Base-by-base conservation (phyloP, 2,113 vertebrate genomes). In the Labeo catla region DNA sequence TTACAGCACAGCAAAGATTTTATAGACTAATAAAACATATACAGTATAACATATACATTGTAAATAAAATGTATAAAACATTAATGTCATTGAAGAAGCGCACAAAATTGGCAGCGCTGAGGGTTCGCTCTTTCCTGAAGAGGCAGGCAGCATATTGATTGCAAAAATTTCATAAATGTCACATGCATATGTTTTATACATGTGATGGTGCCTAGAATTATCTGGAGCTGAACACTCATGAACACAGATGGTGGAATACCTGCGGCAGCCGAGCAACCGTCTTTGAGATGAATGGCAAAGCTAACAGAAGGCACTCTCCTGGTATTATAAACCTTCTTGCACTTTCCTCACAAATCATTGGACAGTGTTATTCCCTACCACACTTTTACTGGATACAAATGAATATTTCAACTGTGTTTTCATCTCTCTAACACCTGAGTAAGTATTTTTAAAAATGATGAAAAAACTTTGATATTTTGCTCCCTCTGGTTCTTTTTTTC, bases 331-430 rank as follows among this genome's bases (percentile, higher is more conserved):
- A 70, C 36, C 34, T 65, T 87, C 81, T 77, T 76, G 59, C 52
- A 61, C 8, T 85, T 72, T 76, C 52, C 73, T 81, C 61, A 68
- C 88, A 49, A 84, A 89, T 85, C 86, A 28, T 68, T 36, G 73
- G 88, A 83, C 83, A 80, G 77, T 76, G 81, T 54, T 63, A 80
- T 87, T 85, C 80, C 83, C 86, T 89, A 87, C 76, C 54, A 81
- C 63, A 76, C 57, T 83, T 84, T 85, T 72, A 85, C 84, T 88
- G 74, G 88, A 87, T 80, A 74, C 81, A 81, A 61, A 89, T 87
- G 65, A 89, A 89, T 85, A 88, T 89, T 90, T 89, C 47, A 77
- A 13, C 84, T 43, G 50, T 34, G 68, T 77, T 52, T 83, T 23
- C 9, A 80, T 61, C 49, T 86, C 50, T 76, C 23, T 66, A 45